These are phyloP conservation scores for Limnephilus marmoratus DNA, from an alignment of 2,888 invertebrate genomes.

Conservation along the genomic window DNA sequence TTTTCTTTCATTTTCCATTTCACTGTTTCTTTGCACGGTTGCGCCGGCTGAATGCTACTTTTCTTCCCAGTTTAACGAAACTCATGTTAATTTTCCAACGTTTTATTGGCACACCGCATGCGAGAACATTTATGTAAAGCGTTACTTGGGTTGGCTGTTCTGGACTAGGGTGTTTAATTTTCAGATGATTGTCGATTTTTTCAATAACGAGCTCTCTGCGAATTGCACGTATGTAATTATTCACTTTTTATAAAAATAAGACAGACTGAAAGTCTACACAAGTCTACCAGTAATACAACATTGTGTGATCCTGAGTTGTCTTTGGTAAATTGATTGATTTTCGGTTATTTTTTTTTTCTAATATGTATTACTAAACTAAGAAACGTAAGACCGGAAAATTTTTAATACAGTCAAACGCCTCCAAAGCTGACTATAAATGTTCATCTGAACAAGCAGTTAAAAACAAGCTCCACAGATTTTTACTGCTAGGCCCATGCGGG, in stretches of 20 bases:
- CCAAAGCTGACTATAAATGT: neutral
- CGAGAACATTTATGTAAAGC: slow-evolving; percentile 61
- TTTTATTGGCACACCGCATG: slow-evolving; percentile 64
- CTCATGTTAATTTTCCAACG: slow-evolving; percentile 63
- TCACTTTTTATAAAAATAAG: neutral
- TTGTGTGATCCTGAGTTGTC: neutral
- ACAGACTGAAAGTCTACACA: neutral
- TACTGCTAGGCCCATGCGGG: too few relatives aligned
- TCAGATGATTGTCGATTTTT: neutral
- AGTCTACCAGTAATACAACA: neutral
- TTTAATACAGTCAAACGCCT: neutral
- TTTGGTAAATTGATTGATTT: neutral
- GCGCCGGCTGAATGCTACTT: slow-evolving; percentile 47
- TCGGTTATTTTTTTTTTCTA: neutral
- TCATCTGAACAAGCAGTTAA: too few relatives aligned
- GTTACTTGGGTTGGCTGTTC: neutral
- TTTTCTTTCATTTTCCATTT: slow-evolving; percentile 42
- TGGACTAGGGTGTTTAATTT: neutral
- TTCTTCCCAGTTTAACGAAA: slow-evolving; percentile 64
- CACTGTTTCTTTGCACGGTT: slow-evolving; percentile 57
- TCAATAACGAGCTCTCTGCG: neutral
- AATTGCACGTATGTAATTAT: neutral
- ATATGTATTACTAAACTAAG: too few relatives aligned
- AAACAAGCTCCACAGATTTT: too few relatives aligned
- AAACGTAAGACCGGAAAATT: too few relatives aligned